Evolutionary conservation across 1,140 invertebrate genomes (phyloP).

Genomic region (Nomia melanderi): DNA sequence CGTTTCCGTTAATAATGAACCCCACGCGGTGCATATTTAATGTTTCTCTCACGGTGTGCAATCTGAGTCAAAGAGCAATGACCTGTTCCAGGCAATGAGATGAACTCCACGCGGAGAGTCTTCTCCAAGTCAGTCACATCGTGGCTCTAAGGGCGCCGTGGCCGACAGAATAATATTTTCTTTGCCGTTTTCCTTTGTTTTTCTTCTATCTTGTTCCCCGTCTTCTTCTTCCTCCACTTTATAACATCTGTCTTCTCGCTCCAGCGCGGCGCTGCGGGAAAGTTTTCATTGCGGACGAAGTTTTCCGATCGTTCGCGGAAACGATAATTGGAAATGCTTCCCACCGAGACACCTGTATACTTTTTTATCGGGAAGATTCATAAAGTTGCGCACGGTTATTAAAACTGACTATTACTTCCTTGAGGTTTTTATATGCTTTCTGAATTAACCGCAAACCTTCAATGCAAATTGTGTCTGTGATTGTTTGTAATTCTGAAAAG

Average conservation of each 20-base stretch:
- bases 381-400: background rate
- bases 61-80: constrained; percentile 2
- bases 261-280: no score
- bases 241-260: background rate
- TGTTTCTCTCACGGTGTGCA: background rate
- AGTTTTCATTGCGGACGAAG: background rate
- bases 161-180: constrained; percentile 3
- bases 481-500: no score
- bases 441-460: no score
- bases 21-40: no score
- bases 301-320: background rate
- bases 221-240: background rate
- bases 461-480: no score
- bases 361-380: no score
- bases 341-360: no score
- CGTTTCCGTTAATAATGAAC: background rate
- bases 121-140: background rate
- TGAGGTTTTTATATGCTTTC: no score
- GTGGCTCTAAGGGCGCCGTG: background rate
- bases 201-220: background rate
- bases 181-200: background rate
- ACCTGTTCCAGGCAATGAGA: constrained; percentile 8
- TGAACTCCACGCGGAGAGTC: background rate
- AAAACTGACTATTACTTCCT: no score
- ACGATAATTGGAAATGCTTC: background rate